Percentiles rank a stretch among this genome's conserved stretches.
Evolutionary conservation across 2,888 invertebrate genomes (phyloP).

Genomic region (Drosophila austrosaltans): DNA sequence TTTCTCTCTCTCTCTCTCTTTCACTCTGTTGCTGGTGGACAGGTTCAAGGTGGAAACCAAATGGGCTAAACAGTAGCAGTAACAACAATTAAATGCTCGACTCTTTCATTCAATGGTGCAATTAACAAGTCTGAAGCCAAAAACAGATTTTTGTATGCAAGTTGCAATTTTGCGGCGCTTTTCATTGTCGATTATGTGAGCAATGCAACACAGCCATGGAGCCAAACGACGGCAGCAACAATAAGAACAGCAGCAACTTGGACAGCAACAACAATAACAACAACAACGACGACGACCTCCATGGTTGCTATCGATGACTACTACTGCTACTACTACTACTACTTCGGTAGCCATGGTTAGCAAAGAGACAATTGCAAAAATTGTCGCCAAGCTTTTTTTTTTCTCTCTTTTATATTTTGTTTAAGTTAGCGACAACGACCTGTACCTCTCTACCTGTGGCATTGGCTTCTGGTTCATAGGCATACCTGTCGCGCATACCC

Average conservation of each 20-base stretch:
- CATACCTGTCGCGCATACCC: conserved; percentile 78
- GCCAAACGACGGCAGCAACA: conserved; percentile 17
- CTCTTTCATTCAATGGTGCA: conserved; percentile 54
- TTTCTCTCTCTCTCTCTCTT: no score
- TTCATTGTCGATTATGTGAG: conserved; percentile 73
- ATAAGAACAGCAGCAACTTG: background rate
- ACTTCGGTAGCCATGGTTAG: conserved; percentile 30
- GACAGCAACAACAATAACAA: conserved; percentile 8
- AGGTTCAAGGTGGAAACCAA: conserved; percentile 60
- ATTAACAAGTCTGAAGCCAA: conserved; percentile 66
- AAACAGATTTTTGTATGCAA: conserved; percentile 78
- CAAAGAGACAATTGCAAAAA: conserved; percentile 72
- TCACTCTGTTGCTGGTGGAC: conserved; percentile 22
- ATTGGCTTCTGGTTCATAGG: conserved; percentile 57
- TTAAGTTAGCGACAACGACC: conserved; percentile 28
- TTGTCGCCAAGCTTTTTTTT: conserved; percentile 76
- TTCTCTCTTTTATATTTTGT: conserved; percentile 6
- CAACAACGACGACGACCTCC: conserved; percentile 59
- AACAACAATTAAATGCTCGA: conserved; percentile 63
- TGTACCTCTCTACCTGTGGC: conserved; percentile 24
- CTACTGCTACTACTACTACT: background rate
- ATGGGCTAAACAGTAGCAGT: conserved; percentile 49
- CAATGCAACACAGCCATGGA: conserved; percentile 52
- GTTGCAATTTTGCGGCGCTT: conserved; percentile 73
- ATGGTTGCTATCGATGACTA: conserved; percentile 53